Conservation (phyloP, 2,888 invertebrate genomes). For the Mesorhabditis spiculigera region DNA sequence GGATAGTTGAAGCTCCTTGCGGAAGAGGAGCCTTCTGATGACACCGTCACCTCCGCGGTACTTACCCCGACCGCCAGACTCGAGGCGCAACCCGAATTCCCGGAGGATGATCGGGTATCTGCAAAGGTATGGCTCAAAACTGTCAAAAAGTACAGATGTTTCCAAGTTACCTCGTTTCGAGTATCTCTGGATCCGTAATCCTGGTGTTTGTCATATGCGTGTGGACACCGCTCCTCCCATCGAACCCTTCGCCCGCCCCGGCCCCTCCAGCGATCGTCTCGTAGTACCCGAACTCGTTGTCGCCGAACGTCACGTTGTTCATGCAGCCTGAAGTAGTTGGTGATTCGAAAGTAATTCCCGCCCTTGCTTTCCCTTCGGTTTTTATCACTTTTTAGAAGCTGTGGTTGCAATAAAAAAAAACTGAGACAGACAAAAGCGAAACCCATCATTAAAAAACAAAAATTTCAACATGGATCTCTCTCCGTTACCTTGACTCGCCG, state of each 20-base stretch:
- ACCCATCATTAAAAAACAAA: background rate
- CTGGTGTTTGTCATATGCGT: constrained; percentile 99
- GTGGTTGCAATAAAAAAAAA: background rate
- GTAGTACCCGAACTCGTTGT: constrained; percentile 87
- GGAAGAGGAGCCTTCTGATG: constrained; percentile 78
- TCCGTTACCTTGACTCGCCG: constrained; percentile 72
- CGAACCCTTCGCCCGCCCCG: constrained; percentile 67
- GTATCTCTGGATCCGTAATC: constrained; percentile 96
- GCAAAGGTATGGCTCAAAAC: constrained; percentile 10
- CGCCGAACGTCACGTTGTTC: constrained; percentile 96
- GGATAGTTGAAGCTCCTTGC: constrained; percentile 79
- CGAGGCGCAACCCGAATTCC: constrained; percentile 74
- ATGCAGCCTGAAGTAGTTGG: constrained; percentile 73
- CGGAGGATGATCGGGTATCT: constrained; percentile 84
- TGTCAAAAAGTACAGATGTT: constrained; percentile 10
- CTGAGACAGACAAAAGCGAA: background rate
- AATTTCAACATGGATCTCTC: background rate
- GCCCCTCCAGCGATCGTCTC: constrained; percentile 95
- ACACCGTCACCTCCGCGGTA: constrained; percentile 84
- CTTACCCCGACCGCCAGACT: constrained; percentile 70
- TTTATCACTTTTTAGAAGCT: background rate
- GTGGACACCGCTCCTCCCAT: constrained; percentile 88
- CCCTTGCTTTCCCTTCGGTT: background rate
- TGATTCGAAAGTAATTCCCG: background rate
- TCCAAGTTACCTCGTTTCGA: too few relatives aligned